Evolutionary conservation across 2,888 invertebrate genomes (phyloP), one percentile per base, ranked within the genome.

Genomic region (Noctua pronuba): DNA sequence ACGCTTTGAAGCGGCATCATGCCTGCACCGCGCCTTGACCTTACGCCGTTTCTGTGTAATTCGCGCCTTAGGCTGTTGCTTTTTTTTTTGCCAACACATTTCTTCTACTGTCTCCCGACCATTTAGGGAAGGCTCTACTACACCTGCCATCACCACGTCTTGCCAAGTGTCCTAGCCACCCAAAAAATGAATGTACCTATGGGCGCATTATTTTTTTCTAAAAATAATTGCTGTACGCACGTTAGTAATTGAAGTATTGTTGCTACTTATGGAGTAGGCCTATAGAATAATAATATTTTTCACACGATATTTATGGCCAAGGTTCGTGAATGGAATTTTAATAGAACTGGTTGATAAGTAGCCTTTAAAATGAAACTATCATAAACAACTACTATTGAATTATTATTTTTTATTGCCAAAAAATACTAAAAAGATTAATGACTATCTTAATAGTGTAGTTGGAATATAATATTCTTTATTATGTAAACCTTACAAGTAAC

Each of bases 291-390:
- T 58, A 16, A 58, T 58, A 28, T 28, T 28, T 6, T 58, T 28
- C 58, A 2, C 28, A 28, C 28, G 6, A 75, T 66, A 38, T n/a
- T n/a, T n/a, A n/a, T n/a, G 24, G 11, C 5, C 4, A 52, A 28
- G 35, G 2, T 46, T 65, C 24, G 49, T 38, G 11, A 21, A 58
- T 58, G 28, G 46, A 77, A 58, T 77, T 66, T 77, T 58, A 49
- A 67, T 77, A 16, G 58, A n/a, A 49, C 66, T 18, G 46, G 24
- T 31, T 60, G 21, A 60, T 35, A 44, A 49, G 18, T 62, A 16
- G 5, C 4, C 13, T 55, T 8, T 41, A 62, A 31, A 49, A 38
- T 44, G 62, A 31, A 49, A 28, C 49, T 7, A 38, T 64, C 11
- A 41, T 41, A 41, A 41, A 1, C 38, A 1, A 10, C 2, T 55